Evolutionary conservation across 2,888 invertebrate genomes (phyloP), one percentile per base, ranked within the genome.

Genomic region (Suillia variegata): DNA sequence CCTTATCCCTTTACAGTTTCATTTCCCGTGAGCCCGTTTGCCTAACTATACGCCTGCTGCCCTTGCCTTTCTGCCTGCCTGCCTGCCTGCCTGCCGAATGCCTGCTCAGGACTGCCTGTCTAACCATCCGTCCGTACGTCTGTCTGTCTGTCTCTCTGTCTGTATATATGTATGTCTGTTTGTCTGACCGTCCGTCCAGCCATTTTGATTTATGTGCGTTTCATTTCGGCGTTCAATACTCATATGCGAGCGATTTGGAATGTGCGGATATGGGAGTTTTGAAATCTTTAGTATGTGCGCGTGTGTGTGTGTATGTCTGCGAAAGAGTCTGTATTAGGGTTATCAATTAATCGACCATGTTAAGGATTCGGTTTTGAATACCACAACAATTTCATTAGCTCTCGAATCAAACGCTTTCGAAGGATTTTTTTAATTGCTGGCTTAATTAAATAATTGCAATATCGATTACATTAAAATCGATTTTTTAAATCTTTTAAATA

Each of bases 121-220:
- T 20, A 34, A 26, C 48, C 5, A 12, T 49, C n/a, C 62, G 66
- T 62, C 69, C 62, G 73, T 68, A 72, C 72, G 73, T 72, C 72
- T 73, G 70, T 73, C 73, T 67, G 69, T 69, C 70, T 67, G 56
- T 54, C 31, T 12, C 20, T 51, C 56, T 24, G 56, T 51, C 21
- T 18, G 34, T 59, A 45, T 45, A 48, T 21, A 31, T 54, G 18
- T 47, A 48, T 52, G 57, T 56, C 68, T 66, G 63, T 67, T 65
- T 63, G 64, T 70, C 67, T 64, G 72, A 68, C 69, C 70, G 73
- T 73, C 77, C 73, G 79, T 75, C 80, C 79, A 74, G 77, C 79
- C 80, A 80, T 80, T 80, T 80, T 80, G 80, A 80, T 80, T 80
- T 80, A 80, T 80, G 77, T 72, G 72, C 74, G 74, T 76, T 76